A percentile compares a stretch with the other conserved stretches of the same genome.
Conservation (phyloP, 2,113 vertebrate species). For the Chloropsis hardwickii region DNA sequence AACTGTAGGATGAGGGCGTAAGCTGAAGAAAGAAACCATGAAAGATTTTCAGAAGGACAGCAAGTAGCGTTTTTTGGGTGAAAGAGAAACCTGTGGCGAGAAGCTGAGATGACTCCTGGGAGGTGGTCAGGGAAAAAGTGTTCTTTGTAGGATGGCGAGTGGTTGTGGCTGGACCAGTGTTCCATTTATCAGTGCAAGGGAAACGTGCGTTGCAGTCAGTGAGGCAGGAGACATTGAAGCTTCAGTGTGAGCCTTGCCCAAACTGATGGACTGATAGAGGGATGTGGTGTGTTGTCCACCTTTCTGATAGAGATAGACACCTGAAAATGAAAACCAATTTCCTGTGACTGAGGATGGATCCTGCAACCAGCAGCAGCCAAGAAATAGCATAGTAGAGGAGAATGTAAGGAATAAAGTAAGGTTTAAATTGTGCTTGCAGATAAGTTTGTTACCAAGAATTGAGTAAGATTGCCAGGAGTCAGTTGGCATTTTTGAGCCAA, state of each 20-base stretch:
- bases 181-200: background rate
- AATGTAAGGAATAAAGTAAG: background rate
- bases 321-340: background rate
- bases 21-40: background rate
- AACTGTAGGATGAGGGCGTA: background rate
- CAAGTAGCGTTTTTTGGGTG: background rate
- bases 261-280: background rate
- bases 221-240: background rate
- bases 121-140: background rate
- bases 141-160: background rate
- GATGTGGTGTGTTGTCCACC: rapidly evolving
- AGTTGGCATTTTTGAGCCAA: background rate
- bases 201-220: background rate
- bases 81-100: background rate
- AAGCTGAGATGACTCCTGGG: background rate
- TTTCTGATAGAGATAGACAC: background rate
- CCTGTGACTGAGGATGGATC: background rate
- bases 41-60: background rate
- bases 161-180: background rate
- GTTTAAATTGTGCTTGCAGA: background rate
- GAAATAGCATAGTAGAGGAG: background rate
- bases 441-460: background rate
- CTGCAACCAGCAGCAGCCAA: background rate
- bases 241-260: background rate
- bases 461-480: background rate